Conservation (phyloP, 2,797 vertebrate species). For the Danio choprae region DNA sequence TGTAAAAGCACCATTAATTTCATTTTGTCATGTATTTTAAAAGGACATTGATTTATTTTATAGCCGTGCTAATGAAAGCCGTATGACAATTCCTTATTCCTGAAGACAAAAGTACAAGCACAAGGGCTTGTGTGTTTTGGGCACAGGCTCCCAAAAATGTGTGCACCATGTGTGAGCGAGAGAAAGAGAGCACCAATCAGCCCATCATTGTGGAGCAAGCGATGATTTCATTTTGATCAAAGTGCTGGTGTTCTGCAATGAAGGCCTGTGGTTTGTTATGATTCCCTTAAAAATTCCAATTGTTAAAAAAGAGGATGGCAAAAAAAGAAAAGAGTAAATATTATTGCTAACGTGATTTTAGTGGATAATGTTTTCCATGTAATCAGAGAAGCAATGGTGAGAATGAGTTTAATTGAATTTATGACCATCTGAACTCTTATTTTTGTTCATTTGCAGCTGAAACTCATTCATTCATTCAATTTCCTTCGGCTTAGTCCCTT, state of each 20-base stretch:
- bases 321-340: constrained; percentile 67
- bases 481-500: no score
- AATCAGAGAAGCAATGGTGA: constrained; percentile 47
- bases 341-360: constrained; percentile 65
- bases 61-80: constrained; percentile 6
- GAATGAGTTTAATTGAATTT: constrained; percentile 44
- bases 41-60: constrained; percentile 31
- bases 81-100: neutral
- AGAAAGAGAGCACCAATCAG: constrained; percentile 53
- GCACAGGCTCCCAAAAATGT: constrained; percentile 65
- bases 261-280: constrained; percentile 70
- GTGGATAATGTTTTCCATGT: constrained; percentile 50
- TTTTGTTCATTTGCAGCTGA: constrained; percentile 27
- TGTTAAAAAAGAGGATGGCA: constrained; percentile 63
- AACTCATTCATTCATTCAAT: no score
- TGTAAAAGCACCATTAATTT: constrained; percentile 7
- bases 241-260: constrained; percentile 54
- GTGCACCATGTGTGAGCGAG: constrained; percentile 69
- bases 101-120: constrained; percentile 19
- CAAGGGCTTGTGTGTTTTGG: constrained; percentile 51
- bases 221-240: constrained; percentile 74
- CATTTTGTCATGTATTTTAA: constrained; percentile 15
- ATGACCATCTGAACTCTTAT: constrained; percentile 17
- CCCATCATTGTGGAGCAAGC: constrained; percentile 61
- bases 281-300: constrained; percentile 62